Conservation (phyloP, 1,140 invertebrate genomes). For the Elymnias hypermnestra region DNA sequence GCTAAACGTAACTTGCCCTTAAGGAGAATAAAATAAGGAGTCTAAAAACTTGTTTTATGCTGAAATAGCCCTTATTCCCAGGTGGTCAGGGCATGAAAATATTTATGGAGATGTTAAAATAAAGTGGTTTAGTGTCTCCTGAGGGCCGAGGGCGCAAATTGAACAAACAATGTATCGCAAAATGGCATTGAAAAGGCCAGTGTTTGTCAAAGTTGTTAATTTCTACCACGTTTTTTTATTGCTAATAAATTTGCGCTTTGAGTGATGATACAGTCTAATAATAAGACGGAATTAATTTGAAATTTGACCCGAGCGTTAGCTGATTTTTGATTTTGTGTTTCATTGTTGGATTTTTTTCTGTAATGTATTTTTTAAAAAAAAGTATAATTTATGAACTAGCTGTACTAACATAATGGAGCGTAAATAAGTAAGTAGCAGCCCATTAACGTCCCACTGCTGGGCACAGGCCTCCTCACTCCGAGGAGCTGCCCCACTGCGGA, state of each 20-base stretch:
- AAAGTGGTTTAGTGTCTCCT: conserved; percentile 23
- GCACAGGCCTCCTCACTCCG: too few species aligned
- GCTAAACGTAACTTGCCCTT: conserved; percentile 10
- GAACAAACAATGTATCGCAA: conserved; percentile 59
- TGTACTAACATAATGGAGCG: too few species aligned
- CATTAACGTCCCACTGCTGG: too few species aligned
- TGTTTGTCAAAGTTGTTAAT: conserved; percentile 31
- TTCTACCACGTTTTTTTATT: neutral
- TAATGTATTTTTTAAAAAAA: too few species aligned
- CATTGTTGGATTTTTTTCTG: too few species aligned
- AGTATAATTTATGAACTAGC: too few species aligned
- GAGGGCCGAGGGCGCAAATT: conserved; percentile 45
- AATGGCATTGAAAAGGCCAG: conserved; percentile 33
- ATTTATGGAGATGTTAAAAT: conserved; percentile 10
- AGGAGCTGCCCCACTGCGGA: too few species aligned
- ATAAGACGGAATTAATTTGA: too few species aligned
- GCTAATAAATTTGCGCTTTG: neutral
- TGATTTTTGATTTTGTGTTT: too few species aligned
- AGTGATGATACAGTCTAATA: too few species aligned
- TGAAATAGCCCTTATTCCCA: conserved; percentile 2
- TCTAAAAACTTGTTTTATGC: neutral
- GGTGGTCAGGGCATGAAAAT: neutral
- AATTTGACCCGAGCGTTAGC: too few species aligned
- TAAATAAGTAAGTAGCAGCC: too few species aligned
- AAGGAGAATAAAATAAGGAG: conserved; percentile 4